A percentile compares a stretch with the other conserved stretches of the same genome.
Evolutionary conservation across 64 coral and sea anemone genomes (phyloP).

Genomic region (Astreopora myriophthalma): DNA sequence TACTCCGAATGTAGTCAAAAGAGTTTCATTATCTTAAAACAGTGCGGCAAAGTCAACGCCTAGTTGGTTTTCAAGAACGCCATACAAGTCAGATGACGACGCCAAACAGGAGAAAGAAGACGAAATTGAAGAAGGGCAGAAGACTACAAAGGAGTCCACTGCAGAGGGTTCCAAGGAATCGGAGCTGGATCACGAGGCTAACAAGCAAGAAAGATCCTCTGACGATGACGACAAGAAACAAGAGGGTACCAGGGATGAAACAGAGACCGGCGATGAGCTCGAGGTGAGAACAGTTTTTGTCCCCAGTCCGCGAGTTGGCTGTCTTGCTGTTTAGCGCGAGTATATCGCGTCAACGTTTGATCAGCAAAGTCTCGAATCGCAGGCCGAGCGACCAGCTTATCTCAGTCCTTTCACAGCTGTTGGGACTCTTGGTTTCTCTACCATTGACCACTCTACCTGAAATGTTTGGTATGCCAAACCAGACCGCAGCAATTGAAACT

Average conservation of each 20-base stretch:
- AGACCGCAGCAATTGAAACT: no score
- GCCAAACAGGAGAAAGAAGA: not conserved
- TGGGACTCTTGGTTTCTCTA: no score
- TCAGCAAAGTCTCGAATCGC: no score
- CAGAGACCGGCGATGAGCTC: not conserved
- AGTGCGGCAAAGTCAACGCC: slow-evolving; percentile 7
- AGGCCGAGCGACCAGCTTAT: no score
- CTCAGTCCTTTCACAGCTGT: no score
- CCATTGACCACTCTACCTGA: no score
- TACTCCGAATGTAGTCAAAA: not conserved
- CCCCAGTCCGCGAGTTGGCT: no score
- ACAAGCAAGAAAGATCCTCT: not conserved
- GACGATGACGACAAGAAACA: slow-evolving; percentile 29
- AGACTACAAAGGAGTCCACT: not conserved
- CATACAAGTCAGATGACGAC: not conserved
- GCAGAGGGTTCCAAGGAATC: slow-evolving; percentile 23
- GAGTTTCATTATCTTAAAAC: not conserved
- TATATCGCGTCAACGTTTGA: no score
- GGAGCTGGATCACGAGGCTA: not conserved
- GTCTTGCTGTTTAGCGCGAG: no score
- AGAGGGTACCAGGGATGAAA: not conserved
- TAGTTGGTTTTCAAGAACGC: slow-evolving; percentile 48
- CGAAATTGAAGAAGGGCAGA: not conserved
- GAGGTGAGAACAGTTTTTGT: no score
- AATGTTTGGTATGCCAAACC: no score